Conservation (phyloP, 2,888 invertebrate genomes). For the Pollenia labialis region DNA sequence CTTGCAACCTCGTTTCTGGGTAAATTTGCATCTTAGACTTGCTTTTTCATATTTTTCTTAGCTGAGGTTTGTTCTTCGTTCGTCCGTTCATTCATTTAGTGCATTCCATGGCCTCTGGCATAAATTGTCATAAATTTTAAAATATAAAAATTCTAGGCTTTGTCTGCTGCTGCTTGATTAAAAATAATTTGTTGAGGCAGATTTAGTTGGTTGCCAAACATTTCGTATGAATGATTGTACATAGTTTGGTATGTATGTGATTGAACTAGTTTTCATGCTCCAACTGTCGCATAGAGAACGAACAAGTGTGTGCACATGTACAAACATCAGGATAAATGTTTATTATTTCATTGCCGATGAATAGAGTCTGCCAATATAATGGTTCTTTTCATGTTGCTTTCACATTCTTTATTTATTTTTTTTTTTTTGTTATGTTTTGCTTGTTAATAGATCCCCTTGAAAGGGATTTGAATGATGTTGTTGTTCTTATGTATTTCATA, state of each 20-base stretch:
- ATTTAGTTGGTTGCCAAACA: background rate
- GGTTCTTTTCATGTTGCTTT: slow-evolving; percentile 35
- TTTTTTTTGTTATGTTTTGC: background rate
- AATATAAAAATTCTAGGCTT: slow-evolving; percentile 50
- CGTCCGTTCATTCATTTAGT: slow-evolving; percentile 26
- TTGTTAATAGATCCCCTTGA: background rate
- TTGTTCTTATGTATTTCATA: slow-evolving; percentile 25
- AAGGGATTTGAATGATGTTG: slow-evolving; percentile 31
- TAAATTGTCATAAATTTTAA: slow-evolving; percentile 69
- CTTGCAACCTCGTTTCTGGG: slow-evolving; percentile 22
- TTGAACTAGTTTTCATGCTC: slow-evolving; percentile 66
- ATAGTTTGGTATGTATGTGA: background rate
- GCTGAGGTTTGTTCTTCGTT: background rate
- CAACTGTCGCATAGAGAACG: slow-evolving; percentile 14
- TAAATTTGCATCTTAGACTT: slow-evolving; percentile 38
- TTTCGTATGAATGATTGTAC: background rate
- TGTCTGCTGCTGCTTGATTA: slow-evolving; percentile 57
- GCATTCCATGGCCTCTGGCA: slow-evolving; percentile 63
- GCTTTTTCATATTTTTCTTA: background rate
- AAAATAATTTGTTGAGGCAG: slow-evolving; percentile 66
- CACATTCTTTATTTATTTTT: background rate
- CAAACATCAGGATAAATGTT: slow-evolving; percentile 11
- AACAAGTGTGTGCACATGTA: background rate
- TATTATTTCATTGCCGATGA: slow-evolving; percentile 15
- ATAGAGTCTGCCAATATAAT: slow-evolving; percentile 27